These are phyloP conservation scores for Phalacrocorax brasilianus DNA, from an alignment of 2,113 vertebrate species.

Conservation along the genomic window DNA sequence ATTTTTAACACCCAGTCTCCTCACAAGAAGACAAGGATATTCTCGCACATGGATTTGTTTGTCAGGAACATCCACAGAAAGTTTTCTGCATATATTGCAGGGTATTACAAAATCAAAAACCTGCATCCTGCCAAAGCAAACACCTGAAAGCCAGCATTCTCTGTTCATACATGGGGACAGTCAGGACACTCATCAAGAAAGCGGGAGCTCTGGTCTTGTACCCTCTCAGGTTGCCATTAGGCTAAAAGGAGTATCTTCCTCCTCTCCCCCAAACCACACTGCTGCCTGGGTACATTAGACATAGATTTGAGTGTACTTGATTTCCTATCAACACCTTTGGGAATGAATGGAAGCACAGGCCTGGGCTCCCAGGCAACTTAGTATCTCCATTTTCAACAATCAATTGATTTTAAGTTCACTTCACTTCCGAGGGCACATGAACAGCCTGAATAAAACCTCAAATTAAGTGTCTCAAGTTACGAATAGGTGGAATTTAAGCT, in stretches of 20 bases:
- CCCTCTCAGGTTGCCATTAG: neutral
- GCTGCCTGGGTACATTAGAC: neutral
- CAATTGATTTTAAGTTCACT: neutral
- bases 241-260: neutral
- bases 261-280: neutral
- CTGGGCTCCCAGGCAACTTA: neutral
- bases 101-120: neutral
- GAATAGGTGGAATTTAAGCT: neutral
- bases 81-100: neutral
- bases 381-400: neutral
- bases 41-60: neutral
- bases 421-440: neutral
- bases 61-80: neutral
- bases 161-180: neutral
- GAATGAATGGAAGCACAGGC: neutral
- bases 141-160: fast-evolving
- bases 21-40: neutral
- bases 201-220: neutral
- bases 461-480: neutral
- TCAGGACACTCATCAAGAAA: neutral
- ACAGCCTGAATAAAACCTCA: neutral
- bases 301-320: neutral
- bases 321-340: neutral
- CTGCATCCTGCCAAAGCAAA: neutral
- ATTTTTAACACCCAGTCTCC: neutral